Base-by-base conservation (phyloP, 2,888 invertebrate species). In the Acrobeloides nanus region DNA sequence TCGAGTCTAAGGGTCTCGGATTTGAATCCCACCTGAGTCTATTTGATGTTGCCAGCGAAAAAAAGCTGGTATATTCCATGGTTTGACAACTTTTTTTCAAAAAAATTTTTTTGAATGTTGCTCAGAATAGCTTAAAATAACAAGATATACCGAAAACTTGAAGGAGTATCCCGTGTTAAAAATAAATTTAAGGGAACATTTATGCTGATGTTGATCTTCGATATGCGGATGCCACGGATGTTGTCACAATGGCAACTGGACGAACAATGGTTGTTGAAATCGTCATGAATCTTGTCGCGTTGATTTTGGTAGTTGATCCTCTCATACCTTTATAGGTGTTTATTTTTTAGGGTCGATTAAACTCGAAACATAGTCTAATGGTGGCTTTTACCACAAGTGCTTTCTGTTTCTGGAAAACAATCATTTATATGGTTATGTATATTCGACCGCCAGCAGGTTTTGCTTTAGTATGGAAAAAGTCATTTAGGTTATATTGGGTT, bases 341-440 rank as follows among this genome's bases (percentile, higher is more conserved):
- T 17, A 15, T 23, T 17, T 37, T 12, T 17, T 37, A 65, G 66
- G 61, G 56, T 21, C 47, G 54, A 6, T 41, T 48, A 17, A 31
- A 57, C 6, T 68, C 68, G 10, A 61, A 60, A 3, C 68, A 68
- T 48, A 54, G 68, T 5, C 45, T 66, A 10, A 51, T 68, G 20
- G 51, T 59, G 20, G 56, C 64, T 15, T 68, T 68, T 58, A 62
- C 62, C 15, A 60, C 63, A 1, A 52, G 43, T 20, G 61, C 60
- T 1, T 60, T 68, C 46, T 65, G 64, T 15, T 68, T 66, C 59
- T 68, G 68, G 68, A 68, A 68, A 53, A 68, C 68, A 1, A 48
- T 64, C 35, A 57, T 64, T 56, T 68, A 59, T 51, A 47, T 68
- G 42, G 47, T 55, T 0, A 48, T 68, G 24, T 68, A 64, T 55